phyloP scores from a whole-genome alignment of 1,140 invertebrate genomes.

The Lethocerus indicus region DNA sequence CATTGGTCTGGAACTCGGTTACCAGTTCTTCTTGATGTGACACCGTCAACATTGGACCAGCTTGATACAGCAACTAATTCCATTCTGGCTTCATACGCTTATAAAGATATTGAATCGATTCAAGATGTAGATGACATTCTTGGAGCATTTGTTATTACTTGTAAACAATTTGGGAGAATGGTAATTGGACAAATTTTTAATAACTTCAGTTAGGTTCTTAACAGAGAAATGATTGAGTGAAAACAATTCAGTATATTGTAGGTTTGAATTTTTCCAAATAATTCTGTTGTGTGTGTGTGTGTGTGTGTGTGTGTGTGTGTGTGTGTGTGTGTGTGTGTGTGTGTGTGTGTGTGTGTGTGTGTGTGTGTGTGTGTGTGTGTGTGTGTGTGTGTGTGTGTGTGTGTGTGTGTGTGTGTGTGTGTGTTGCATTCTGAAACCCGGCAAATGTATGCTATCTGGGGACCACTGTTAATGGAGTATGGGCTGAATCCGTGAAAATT shows the following conservation, averaged over 20 bases:
- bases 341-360: slow-evolving; percentile 23
- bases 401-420: slow-evolving; percentile 17
- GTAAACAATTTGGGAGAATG: slow-evolving; percentile 69
- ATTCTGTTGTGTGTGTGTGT: slow-evolving; percentile 21
- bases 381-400: slow-evolving; percentile 20
- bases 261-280: no score
- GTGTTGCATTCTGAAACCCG: no score
- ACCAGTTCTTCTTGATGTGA: slow-evolving; percentile 76
- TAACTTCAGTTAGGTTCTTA: no score
- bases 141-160: slow-evolving; percentile 75
- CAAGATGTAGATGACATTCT: slow-evolving; percentile 44
- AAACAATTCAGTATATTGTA: no score
- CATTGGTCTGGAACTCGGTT: slow-evolving; percentile 87
- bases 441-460: no score
- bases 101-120: slow-evolving; percentile 80
- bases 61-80: slow-evolving; percentile 67
- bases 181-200: slow-evolving; percentile 19
- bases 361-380: slow-evolving; percentile 22
- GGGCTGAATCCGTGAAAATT: no score
- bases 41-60: slow-evolving; percentile 77
- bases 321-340: slow-evolving; percentile 21
- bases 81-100: slow-evolving; percentile 72
- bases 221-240: no score
- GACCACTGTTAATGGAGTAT: no score
- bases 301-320: slow-evolving; percentile 20